Base-by-base conservation (phyloP, 2,113 vertebrate species). In the Emydocephalus ijimae region DNA sequence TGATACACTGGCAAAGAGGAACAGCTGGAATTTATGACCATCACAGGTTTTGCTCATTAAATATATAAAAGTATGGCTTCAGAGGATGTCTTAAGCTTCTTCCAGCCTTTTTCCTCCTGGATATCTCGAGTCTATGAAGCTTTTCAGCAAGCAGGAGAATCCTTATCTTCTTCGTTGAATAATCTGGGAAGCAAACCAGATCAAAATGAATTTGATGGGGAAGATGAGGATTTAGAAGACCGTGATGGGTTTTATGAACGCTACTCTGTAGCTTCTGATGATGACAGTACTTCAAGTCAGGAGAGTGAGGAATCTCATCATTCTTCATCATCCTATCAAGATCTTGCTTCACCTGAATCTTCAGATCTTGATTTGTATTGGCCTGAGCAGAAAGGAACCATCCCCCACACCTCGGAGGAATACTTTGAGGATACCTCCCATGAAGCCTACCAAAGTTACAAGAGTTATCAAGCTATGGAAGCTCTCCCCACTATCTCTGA, bases 101-200 rank as follows among this genome's bases (percentile, higher is more conserved):
- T 97, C 90, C 98, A 97, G 93, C 96, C 98, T 10, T 94, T 98
- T 52, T 98, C 97, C 14, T 96, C 97, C 74, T 98, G 98, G 98
- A 97, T 98, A 93, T 97, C 97, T 59, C 97, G 97, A 56, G 93
- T 98, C 86, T 98, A 98, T 0, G 97, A 98, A 96, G 97, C 98
- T 24, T 94, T 98, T 92, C 97, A 98, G 26, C 97, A 98, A 93
- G 97, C 97, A n/a, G 96, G 98, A 26, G 97, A 97, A 88, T 95
- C 92, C 0, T 91, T 98, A 59, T 98, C 98, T 88, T 94, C 95
- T 89, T 97, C 96, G 0, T 95, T 98, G 88, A 94, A 96, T 92
- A 97, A 95, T 91, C 91, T 96, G 95, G 88, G 92, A 87, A 97
- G 92, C 95, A 97, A 96, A 94, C 93, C 94, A 39, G 95, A 97